A percentile compares a stretch with the other conserved stretches of the same genome.
phyloP scores from a whole-genome alignment of 2,113 vertebrate genomes.

The Petrocephalus microphthalmus region DNA sequence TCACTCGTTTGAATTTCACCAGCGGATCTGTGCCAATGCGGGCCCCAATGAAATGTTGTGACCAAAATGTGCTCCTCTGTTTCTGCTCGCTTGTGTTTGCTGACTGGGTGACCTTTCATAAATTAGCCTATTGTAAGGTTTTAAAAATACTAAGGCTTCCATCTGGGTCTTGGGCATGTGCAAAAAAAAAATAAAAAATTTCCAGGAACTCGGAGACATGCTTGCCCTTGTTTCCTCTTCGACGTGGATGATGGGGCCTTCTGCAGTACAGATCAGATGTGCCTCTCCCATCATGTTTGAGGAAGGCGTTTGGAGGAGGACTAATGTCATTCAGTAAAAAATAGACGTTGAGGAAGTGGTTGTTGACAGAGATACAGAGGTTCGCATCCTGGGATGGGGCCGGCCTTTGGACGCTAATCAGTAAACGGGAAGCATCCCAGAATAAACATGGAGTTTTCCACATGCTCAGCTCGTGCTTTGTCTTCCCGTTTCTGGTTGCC shows the following conservation, averaged over 20 bases:
- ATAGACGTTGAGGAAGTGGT: constrained; percentile 44
- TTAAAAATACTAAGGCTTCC: not conserved
- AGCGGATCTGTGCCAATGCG: not conserved
- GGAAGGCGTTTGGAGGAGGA: constrained; percentile 5
- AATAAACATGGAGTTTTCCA: constrained; percentile 43
- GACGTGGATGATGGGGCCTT: constrained; percentile 31
- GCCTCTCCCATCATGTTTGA: constrained; percentile 34
- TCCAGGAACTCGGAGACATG: not conserved
- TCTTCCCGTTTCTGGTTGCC: constrained; percentile 15
- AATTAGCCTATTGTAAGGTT: not conserved
- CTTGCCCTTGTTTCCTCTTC: constrained; percentile 31
- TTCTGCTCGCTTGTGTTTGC: not conserved
- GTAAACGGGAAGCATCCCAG: constrained; percentile 49
- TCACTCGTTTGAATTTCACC: not conserved
- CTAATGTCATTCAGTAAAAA: constrained; percentile 37
- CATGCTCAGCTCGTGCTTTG: not conserved
- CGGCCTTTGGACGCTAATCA: constrained; percentile 56
- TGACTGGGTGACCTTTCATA: not conserved
- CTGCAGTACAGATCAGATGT: constrained; percentile 21
- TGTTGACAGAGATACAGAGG: constrained; percentile 58
- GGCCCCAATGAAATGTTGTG: constrained; percentile 22
- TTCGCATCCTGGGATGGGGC: constrained; percentile 42
- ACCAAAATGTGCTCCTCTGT: constrained; percentile 42
- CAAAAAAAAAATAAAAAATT: constrained; percentile 30
- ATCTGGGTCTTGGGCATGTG: not conserved